phyloP scores from a whole-genome alignment of 2,888 invertebrate species.

The Pachliopta kotzebuea region DNA sequence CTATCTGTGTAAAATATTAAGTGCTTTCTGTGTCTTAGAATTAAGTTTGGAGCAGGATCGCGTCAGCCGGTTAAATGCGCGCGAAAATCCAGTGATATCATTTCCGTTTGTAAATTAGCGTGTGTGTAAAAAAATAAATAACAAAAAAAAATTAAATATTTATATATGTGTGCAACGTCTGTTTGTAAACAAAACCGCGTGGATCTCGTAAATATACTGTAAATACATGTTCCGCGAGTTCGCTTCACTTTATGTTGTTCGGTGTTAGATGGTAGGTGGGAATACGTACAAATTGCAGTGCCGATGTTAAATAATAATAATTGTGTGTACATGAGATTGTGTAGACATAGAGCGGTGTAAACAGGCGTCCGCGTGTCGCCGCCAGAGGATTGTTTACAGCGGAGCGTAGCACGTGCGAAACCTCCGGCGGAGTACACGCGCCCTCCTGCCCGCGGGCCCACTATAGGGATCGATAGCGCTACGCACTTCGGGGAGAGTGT shows the following conservation, averaged over 20 bases:
- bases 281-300: slow-evolving; percentile 39
- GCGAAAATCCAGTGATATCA: slow-evolving; percentile 8
- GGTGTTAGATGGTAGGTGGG: slow-evolving; percentile 34
- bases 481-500: slow-evolving; percentile 73
- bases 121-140: slow-evolving; percentile 33
- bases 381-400: slow-evolving; percentile 36
- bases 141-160: background rate
- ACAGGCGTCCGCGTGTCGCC: slow-evolving; percentile 28
- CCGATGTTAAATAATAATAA: slow-evolving; percentile 38
- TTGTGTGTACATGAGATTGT: background rate
- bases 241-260: background rate
- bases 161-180: slow-evolving; percentile 46
- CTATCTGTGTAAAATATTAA: slow-evolving; percentile 38
- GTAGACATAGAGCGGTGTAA: slow-evolving; percentile 9
- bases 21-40: slow-evolving; percentile 34
- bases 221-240: slow-evolving; percentile 7
- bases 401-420: slow-evolving; percentile 48
- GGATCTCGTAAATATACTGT: slow-evolving; percentile 39
- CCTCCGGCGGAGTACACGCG: slow-evolving; percentile 54
- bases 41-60: slow-evolving; percentile 29
- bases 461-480: slow-evolving; percentile 79
- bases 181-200: slow-evolving; percentile 76
- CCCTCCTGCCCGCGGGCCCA: slow-evolving; percentile 55
- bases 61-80: slow-evolving; percentile 24
- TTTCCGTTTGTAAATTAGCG: slow-evolving; percentile 40